Evolutionary conservation across 1,140 invertebrate species (phyloP).

Genomic region (Caerostris darwini): DNA sequence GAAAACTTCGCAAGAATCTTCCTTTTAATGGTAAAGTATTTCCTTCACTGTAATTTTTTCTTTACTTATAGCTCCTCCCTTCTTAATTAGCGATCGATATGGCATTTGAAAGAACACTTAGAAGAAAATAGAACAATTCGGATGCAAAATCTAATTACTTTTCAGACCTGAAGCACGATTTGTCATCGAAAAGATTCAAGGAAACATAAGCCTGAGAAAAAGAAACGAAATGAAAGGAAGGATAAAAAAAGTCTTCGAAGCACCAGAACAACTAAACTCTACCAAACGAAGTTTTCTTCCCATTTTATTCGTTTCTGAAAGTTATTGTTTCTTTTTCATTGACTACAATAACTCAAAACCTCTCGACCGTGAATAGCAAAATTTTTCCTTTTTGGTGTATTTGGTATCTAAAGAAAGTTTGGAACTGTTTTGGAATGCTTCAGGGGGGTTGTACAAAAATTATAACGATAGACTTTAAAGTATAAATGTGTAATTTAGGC

Average conservation of each 20-base stretch:
- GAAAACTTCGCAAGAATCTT: slow-evolving; percentile 7
- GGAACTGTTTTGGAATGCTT: slow-evolving; percentile 12
- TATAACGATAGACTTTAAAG: background rate
- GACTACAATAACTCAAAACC: slow-evolving; percentile 76
- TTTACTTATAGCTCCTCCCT: background rate
- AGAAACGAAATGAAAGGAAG: slow-evolving; percentile 35
- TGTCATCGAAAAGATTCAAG: slow-evolving; percentile 62
- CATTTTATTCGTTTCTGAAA: slow-evolving; percentile 62
- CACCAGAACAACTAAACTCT: slow-evolving; percentile 64
- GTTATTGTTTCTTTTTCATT: slow-evolving; percentile 78
- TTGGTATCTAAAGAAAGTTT: slow-evolving; percentile 69
- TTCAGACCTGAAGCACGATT: slow-evolving; percentile 43
- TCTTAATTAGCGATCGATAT: slow-evolving; percentile 62
- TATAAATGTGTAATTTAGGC: background rate
- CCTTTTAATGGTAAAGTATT: slow-evolving; percentile 18
- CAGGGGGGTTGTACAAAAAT: background rate
- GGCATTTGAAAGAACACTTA: slow-evolving; percentile 55
- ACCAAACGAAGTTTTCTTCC: slow-evolving; percentile 74
- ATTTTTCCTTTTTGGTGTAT: slow-evolving; percentile 69
- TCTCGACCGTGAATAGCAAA: slow-evolving; percentile 72
- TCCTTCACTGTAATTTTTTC: slow-evolving; percentile 21
- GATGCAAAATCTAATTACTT: slow-evolving; percentile 69
- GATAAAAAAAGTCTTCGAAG: slow-evolving; percentile 44
- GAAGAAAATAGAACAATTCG: slow-evolving; percentile 53
- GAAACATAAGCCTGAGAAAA: slow-evolving; percentile 22